Conservation (phyloP, 2,888 invertebrate species). For the Lycocerus yunnanus region DNA sequence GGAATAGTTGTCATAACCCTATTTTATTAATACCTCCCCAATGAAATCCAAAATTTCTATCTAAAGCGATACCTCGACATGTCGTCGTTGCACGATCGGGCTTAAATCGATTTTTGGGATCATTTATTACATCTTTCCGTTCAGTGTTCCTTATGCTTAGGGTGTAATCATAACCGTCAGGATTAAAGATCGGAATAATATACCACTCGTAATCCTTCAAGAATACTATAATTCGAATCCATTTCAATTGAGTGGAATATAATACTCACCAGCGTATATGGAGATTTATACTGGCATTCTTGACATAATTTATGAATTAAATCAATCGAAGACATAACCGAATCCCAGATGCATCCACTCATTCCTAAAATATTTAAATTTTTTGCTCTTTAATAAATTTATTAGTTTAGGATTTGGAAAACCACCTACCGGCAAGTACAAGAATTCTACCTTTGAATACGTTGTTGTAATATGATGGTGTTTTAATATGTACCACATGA, state of each 20-base stretch:
- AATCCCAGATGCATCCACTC: not conserved
- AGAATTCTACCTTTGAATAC: not conserved
- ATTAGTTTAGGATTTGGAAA: not conserved
- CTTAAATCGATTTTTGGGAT: not conserved
- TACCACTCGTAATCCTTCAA: constrained; percentile 64
- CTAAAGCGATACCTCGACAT: not conserved
- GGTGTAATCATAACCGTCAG: constrained; percentile 73
- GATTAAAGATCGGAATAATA: constrained; percentile 73
- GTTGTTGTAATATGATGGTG: not conserved
- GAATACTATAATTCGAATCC: not conserved
- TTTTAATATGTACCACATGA: not conserved
- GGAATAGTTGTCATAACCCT: too few species aligned
- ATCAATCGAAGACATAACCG: not conserved
- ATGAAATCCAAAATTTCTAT: constrained; percentile 15
- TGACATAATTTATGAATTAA: constrained; percentile 4
- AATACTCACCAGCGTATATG: not conserved
- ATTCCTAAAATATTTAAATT: not conserved
- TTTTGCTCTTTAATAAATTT: not conserved
- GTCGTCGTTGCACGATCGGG: too few species aligned
- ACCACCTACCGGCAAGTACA: not conserved
- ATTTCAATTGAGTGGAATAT: not conserved
- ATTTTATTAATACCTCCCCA: constrained; percentile 6
- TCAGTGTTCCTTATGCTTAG: constrained; percentile 47
- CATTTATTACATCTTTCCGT: fast-evolving
- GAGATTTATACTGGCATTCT: constrained; percentile 2